Conservation (phyloP, 2,888 invertebrate genomes). For the Lepetodrilus schrolli region DNA sequence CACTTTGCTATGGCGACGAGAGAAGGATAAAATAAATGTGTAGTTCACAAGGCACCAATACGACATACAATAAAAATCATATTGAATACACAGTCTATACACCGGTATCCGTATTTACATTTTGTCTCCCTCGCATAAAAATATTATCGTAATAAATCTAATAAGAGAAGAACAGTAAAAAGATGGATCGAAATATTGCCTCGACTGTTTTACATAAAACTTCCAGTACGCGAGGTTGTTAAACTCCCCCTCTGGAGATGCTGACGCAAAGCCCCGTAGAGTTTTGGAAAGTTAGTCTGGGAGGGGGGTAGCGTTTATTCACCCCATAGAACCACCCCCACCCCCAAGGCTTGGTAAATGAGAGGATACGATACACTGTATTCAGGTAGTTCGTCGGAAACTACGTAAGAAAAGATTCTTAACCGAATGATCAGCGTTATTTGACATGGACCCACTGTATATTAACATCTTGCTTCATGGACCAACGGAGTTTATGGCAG, state of each 20-base stretch:
- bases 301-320: not conserved
- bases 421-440: not conserved
- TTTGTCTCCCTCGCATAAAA: not conserved
- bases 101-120: not conserved
- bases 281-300: not conserved
- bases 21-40: not conserved
- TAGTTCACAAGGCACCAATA: slow-evolving; percentile 2
- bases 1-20: slow-evolving; percentile 16
- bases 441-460: not conserved
- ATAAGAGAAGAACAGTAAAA: not conserved
- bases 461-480: not conserved
- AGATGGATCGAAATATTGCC: not conserved
- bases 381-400: not conserved
- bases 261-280: not conserved
- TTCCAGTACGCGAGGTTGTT: not conserved
- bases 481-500: not conserved
- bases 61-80: not conserved
- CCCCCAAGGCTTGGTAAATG: not conserved
- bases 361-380: not conserved
- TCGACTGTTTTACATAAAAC: not conserved
- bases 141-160: not conserved
- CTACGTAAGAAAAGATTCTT: not conserved
- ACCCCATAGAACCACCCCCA: not conserved
- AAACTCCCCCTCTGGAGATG: not conserved
- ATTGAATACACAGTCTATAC: not conserved